phyloP scores from a whole-genome alignment of 2,888 invertebrate species.

The Sussaba pulchella region DNA sequence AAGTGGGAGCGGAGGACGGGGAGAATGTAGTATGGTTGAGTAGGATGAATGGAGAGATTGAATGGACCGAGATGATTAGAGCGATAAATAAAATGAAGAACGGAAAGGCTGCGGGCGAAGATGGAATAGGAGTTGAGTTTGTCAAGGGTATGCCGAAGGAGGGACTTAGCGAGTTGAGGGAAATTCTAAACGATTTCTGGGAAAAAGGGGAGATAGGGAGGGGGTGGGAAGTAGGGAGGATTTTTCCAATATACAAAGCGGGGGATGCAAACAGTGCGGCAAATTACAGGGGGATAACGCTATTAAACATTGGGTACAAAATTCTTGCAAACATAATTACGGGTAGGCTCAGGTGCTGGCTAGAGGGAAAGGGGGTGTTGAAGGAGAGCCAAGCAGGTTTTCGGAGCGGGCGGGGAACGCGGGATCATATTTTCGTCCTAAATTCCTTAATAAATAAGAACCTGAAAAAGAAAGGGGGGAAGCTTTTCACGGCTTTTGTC shows the following conservation, averaged over 20 bases:
- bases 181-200: background rate
- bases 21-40: background rate
- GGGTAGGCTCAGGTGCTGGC: background rate
- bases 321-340: background rate
- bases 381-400: conserved; percentile 7
- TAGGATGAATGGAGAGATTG: background rate
- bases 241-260: background rate
- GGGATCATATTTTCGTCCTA: background rate
- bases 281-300: background rate
- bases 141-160: too few relatives aligned
- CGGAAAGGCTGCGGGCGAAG: background rate
- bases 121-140: background rate
- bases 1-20: background rate
- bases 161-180: background rate
- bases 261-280: background rate
- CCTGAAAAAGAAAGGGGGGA: background rate
- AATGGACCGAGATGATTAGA: background rate
- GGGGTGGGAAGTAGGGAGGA: background rate
- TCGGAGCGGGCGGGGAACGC: background rate
- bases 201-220: background rate
- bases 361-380: background rate
- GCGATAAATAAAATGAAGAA: background rate
- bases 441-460: conserved; percentile 3
- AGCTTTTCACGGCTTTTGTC: background rate
- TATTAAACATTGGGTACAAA: background rate